Base-by-base conservation (phyloP, 2,113 vertebrate species). In the Camelus dromedarius region DNA sequence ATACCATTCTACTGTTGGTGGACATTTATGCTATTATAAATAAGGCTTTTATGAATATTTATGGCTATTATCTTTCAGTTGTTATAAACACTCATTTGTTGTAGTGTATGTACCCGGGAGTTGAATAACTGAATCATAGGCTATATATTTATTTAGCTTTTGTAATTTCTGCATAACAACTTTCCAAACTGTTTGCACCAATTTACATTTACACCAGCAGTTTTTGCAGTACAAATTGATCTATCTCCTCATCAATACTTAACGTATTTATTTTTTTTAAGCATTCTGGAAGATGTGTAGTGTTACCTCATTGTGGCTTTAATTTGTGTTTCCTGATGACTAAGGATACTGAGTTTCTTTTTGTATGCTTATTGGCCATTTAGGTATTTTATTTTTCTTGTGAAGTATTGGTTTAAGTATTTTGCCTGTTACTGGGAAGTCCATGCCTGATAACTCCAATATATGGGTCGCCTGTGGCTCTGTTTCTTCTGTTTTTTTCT, bases 401-500 rank as follows among this genome's bases (percentile, higher is more conserved):
- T 56, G 20, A 93, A 66, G 32, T 24, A 8, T 76, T 87, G 30
- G n/a, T 69, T 70, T 93, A 64, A 64, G n/a, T 76, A 56, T 85
- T 64, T 79, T 80, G 64, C 48, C 70, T 48, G 32, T 77, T 56
- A 48, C 22, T 82, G 60, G 35, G 72, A 95, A 83, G 54, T 42
- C 75, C 52, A 19, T 54, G 64, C 64, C 62, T 73, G 38, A 9
- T 89, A 77, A 56, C 20, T 70, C 6, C 24, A n/a, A 9, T 64
- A 28, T 67, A 4, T 48, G 22, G 35, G 14, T 66, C 32, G 67
- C 26, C 13, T 73, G 48, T 66, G 38, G 46, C 12, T 82, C 15
- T 83, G 19, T 64, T 76, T 87, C n/a, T 95, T 10, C 50, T 89
- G 11, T 77, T 50, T 93, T 85, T 96, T 89, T 7, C 15, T 54